phyloP scores from a whole-genome alignment of 1,140 invertebrate genomes.

The Argopecten irradians region DNA sequence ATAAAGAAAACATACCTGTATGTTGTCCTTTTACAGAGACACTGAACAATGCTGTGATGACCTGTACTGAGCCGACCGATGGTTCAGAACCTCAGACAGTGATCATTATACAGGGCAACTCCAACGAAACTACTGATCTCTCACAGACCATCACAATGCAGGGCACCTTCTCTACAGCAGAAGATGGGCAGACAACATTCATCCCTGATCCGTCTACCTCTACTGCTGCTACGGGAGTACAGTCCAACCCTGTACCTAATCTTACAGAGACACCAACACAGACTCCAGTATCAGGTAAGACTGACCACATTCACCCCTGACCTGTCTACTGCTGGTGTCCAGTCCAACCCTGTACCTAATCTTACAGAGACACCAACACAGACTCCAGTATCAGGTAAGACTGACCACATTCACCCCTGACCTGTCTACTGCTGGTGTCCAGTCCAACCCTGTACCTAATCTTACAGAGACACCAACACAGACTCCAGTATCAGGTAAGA shows the following conservation, averaged over 20 bases:
- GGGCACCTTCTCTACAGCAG: background rate
- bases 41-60: conserved; percentile 23
- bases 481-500: too few relatives aligned
- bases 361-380: too few relatives aligned
- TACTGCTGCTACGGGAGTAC: background rate
- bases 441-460: too few relatives aligned
- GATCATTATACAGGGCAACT: conserved; percentile 45
- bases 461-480: too few relatives aligned
- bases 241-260: background rate
- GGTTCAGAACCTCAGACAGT: conserved; percentile 47
- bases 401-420: too few relatives aligned
- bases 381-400: too few relatives aligned
- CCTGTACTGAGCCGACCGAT: conserved; percentile 33
- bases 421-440: too few relatives aligned
- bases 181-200: background rate
- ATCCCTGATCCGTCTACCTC: background rate
- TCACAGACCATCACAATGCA: background rate
- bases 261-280: background rate
- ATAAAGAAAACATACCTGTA: background rate
- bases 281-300: background rate
- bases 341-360: too few relatives aligned
- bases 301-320: too few relatives aligned
- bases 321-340: too few relatives aligned
- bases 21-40: background rate
- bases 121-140: background rate